A percentile compares a stretch with the other conserved stretches of the same genome.
Conservation (phyloP, 2,113 vertebrate species). For the Charadrius vociferus region DNA sequence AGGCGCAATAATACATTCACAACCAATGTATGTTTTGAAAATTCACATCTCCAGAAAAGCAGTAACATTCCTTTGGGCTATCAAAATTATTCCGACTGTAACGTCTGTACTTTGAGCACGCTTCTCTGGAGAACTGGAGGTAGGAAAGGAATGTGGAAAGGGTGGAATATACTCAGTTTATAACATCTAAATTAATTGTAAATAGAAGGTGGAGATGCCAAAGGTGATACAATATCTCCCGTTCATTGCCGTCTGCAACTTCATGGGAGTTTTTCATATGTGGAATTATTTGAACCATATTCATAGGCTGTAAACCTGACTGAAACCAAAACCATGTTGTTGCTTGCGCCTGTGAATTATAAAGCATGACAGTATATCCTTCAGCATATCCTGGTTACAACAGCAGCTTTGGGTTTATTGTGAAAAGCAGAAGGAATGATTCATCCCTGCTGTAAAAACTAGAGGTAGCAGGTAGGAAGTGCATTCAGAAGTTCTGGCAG, state of each 20-base stretch:
- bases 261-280: not conserved
- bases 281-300: not conserved
- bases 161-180: not conserved
- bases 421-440: not conserved
- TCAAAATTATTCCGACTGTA: not conserved
- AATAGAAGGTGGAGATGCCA: not conserved
- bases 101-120: not conserved
- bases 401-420: not conserved
- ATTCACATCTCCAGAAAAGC: not conserved
- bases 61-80: not conserved
- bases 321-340: not conserved
- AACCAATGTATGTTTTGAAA: not conserved
- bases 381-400: not conserved
- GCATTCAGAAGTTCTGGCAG: not conserved
- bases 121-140: not conserved
- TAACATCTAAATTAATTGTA: not conserved
- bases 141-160: not conserved
- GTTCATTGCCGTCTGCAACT: not conserved
- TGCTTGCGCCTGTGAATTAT: not conserved
- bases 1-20: not conserved
- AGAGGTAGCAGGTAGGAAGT: not conserved
- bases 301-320: not conserved
- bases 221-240: not conserved
- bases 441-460: not conserved
- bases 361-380: not conserved